Evolutionary conservation across 2,888 invertebrate species (phyloP).

Genomic region (Lasioglossum morio): DNA sequence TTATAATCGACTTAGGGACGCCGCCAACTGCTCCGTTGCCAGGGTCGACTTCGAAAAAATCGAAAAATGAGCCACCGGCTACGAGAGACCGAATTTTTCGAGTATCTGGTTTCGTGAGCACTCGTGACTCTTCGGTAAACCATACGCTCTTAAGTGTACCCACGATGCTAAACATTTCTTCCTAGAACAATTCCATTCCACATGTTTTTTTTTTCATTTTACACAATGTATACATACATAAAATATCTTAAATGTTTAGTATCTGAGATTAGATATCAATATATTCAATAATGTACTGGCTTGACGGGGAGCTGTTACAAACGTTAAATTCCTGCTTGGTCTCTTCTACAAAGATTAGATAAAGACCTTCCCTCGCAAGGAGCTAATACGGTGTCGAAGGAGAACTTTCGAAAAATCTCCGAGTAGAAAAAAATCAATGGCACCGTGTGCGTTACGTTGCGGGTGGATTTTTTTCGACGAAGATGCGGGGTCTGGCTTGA

Average conservation of each 20-base stretch:
- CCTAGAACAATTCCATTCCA: no score
- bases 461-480: background rate
- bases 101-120: background rate
- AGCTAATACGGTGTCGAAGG: background rate
- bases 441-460: constrained; percentile 14
- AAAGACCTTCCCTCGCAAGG: background rate
- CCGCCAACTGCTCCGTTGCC: constrained; percentile 43
- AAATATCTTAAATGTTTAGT: no score
- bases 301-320: no score
- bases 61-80: constrained; percentile 27
- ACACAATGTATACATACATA: no score
- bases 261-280: no score
- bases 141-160: background rate
- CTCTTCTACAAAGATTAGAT: background rate
- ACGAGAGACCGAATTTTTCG: background rate
- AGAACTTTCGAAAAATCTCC: background rate
- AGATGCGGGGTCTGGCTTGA: background rate
- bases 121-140: background rate
- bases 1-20: constrained; percentile 48
- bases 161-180: background rate
- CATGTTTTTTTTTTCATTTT: no score
- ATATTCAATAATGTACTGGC: no score
- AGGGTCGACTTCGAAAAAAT: constrained; percentile 41
- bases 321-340: no score
- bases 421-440: background rate